phyloP scores from a whole-genome alignment of 2,797 vertebrate genomes.

The Coregonus suidteri region DNA sequence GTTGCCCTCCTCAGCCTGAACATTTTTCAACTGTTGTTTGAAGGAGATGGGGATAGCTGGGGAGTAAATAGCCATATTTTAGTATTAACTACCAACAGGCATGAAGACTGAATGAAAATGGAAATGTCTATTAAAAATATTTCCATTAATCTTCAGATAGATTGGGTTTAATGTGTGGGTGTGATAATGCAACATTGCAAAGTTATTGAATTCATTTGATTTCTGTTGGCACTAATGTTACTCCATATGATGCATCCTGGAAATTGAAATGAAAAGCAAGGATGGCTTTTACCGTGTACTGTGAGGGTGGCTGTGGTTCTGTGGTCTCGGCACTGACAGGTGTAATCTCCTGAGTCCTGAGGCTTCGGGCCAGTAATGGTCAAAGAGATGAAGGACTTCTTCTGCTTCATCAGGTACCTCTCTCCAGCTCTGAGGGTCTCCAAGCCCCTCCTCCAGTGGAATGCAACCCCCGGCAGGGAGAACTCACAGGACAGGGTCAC shows the following conservation, averaged over 20 bases:
- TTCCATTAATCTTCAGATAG: too few species aligned
- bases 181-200: too few species aligned
- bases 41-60: conserved; percentile 57
- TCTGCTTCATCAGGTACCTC: conserved; percentile 80
- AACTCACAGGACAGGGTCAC: conserved; percentile 77
- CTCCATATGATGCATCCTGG: not conserved
- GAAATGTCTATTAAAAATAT: not conserved
- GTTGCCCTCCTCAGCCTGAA: conserved; percentile 68
- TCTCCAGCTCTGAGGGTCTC: conserved; percentile 72
- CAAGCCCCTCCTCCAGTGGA: conserved; percentile 79
- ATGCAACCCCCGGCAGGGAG: conserved; percentile 72
- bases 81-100: not conserved
- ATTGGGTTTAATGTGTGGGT: too few species aligned
- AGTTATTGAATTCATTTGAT: not conserved
- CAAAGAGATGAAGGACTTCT: conserved; percentile 75
- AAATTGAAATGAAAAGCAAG: not conserved
- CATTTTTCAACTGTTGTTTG: conserved; percentile 66
- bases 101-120: too few species aligned
- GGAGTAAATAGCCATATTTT: conserved; percentile 24
- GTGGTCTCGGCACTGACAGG: conserved; percentile 70
- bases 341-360: conserved; percentile 69
- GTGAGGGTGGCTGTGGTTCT: conserved; percentile 70
- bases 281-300: conserved; percentile 66
- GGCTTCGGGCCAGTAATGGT: conserved; percentile 75
- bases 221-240: not conserved